These are phyloP conservation scores for Whitmania pigra DNA, from an alignment of 1,140 invertebrate genomes.

Conservation along the genomic window DNA sequence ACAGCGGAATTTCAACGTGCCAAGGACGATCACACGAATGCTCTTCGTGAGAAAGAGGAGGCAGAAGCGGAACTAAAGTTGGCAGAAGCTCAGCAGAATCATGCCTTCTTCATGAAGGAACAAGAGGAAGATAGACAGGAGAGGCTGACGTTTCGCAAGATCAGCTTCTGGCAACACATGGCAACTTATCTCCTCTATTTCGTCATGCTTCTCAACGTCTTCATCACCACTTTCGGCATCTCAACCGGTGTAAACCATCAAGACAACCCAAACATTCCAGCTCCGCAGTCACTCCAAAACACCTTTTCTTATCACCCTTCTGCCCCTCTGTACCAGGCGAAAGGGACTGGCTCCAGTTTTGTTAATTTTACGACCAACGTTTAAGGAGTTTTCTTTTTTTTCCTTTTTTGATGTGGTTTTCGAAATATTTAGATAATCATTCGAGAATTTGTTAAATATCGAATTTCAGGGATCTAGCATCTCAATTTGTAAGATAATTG, in stretches of 20 bases:
- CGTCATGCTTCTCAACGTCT: conserved; percentile 26
- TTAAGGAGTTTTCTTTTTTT: no score
- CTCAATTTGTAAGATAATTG: no score
- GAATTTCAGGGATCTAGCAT: no score
- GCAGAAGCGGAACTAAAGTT: conserved; percentile 25
- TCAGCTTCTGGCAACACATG: conserved; percentile 26
- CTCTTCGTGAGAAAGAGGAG: conserved; percentile 24
- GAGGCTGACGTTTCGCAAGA: conserved; percentile 22
- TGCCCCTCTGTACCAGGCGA: no score
- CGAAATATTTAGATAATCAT: no score
- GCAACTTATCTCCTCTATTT: conserved; percentile 27
- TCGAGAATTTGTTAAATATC: no score
- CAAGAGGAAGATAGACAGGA: conserved; percentile 25
- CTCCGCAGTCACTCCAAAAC: background rate
- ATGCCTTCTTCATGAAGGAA: conserved; percentile 26
- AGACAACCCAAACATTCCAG: conserved; percentile 6
- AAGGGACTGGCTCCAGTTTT: no score
- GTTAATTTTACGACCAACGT: no score
- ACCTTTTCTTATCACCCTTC: conserved; percentile 5
- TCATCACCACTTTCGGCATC: conserved; percentile 27
- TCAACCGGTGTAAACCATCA: conserved; percentile 19
- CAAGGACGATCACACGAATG: conserved; percentile 20
- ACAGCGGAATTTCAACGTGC: conserved; percentile 12
- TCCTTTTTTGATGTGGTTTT: no score
- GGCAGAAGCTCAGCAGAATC: conserved; percentile 25